Conservation (phyloP, 2,888 invertebrate species). For the Andrena chrysosceles region DNA sequence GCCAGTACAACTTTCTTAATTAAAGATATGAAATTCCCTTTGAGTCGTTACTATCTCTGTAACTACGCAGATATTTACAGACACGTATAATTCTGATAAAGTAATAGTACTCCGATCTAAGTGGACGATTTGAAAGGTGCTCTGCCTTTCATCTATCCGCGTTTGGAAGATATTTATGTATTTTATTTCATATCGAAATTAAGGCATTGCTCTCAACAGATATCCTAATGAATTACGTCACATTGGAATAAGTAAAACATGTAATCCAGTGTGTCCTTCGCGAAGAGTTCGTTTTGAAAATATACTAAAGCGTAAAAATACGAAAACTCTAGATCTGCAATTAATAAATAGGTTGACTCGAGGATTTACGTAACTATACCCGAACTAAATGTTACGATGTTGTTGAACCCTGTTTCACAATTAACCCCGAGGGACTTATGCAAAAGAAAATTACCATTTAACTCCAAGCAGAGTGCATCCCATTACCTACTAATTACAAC, state of each 20-base stretch:
- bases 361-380: background rate
- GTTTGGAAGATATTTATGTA: no score
- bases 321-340: no score
- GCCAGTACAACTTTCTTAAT: background rate
- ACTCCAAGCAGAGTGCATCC: background rate
- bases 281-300: no score
- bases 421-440: background rate
- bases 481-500: constrained; percentile 8
- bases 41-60: background rate
- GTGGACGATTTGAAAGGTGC: background rate
- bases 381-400: background rate
- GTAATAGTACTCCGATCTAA: background rate
- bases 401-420: background rate
- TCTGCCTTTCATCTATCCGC: background rate
- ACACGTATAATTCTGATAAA: background rate
- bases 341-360: no score
- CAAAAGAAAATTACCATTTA: constrained; percentile 19
- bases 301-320: no score
- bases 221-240: no score
- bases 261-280: no score
- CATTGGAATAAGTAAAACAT: no score
- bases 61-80: background rate
- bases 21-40: constrained; percentile 4
- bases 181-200: no score
- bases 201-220: no score